These are phyloP conservation scores for Phyllotis vaccarum DNA, from an alignment of 2,797 vertebrate species.

Conservation along the genomic window DNA sequence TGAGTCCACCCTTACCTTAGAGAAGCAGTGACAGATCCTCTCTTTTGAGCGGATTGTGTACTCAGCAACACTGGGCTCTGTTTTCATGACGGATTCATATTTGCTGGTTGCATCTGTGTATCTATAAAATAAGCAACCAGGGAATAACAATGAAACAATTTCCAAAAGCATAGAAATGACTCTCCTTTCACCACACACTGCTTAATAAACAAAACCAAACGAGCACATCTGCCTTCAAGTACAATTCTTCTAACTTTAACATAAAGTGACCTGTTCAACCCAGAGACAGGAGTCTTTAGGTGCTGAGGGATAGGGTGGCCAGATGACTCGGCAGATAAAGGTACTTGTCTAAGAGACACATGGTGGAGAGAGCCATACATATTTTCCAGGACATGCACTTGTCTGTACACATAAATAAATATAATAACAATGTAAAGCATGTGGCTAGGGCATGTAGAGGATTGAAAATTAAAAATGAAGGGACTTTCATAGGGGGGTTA, in stretches of 20 bases:
- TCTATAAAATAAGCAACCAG: slow-evolving; percentile 84
- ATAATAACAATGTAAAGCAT: neutral
- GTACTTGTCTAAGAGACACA: neutral
- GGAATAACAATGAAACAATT: neutral
- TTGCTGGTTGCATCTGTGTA: slow-evolving; percentile 95
- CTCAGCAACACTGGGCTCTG: slow-evolving; percentile 91
- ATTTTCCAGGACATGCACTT: neutral
- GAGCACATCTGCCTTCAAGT: neutral
- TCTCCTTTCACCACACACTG: neutral
- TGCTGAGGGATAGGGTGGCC: neutral
- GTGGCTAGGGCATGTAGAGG: neutral
- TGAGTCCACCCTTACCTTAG: slow-evolving; percentile 90
- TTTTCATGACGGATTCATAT: slow-evolving; percentile 95
- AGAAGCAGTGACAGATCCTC: slow-evolving; percentile 96
- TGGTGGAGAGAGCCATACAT: neutral
- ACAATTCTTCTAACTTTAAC: neutral
- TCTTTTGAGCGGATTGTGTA: slow-evolving; percentile 94
- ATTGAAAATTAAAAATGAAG: neutral
- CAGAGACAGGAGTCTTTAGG: neutral
- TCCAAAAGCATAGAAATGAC: neutral
- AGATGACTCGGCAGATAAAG: neutral
- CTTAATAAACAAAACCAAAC: neutral
- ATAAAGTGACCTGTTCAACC: neutral
- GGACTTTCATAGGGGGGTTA: too few relatives aligned
- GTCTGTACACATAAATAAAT: neutral